Conservation (phyloP, 2,113 vertebrate genomes). For the Poeciliopsis prolifica region DNA sequence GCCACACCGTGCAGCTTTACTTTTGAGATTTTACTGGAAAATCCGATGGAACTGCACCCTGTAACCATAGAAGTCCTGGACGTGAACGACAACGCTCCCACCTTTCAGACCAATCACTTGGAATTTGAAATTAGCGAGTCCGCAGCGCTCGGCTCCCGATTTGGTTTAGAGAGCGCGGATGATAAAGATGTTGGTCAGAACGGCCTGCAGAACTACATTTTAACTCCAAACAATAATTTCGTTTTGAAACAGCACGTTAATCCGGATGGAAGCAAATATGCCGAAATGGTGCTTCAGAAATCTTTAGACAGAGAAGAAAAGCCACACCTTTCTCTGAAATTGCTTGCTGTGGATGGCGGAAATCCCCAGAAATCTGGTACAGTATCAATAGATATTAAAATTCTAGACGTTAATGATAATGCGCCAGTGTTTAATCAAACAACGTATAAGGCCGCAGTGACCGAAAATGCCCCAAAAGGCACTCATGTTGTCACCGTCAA, state of each 20-base stretch:
- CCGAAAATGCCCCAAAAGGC: conserved; percentile 77
- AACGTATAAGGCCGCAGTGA: conserved; percentile 72
- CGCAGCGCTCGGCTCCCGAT: conserved; percentile 52
- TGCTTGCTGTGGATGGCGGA: conserved; percentile 81
- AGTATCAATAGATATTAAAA: conserved; percentile 70
- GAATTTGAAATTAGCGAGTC: conserved; percentile 73
- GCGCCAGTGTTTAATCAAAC: conserved; percentile 68
- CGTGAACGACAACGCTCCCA: conserved; percentile 71
- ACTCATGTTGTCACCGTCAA: conserved; percentile 73
- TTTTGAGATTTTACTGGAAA: conserved; percentile 76
- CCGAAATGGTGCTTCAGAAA: conserved; percentile 80
- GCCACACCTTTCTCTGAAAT: conserved; percentile 62
- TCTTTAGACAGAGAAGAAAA: conserved; percentile 77
- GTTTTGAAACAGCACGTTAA: conserved; percentile 71
- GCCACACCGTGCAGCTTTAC: conserved; percentile 64
- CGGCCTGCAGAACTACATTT: conserved; percentile 76
- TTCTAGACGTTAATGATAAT: conserved; percentile 73
- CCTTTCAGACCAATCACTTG: conserved; percentile 56
- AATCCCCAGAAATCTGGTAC: conserved; percentile 78
- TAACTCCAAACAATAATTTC: conserved; percentile 70
- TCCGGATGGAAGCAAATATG: conserved; percentile 72
- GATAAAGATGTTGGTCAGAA: conserved; percentile 80
- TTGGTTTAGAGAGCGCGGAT: conserved; percentile 67
- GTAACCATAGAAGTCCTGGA: conserved; percentile 72
- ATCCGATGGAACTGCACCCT: conserved; percentile 71